Conservation (phyloP, 1,140 invertebrate species). For the Campoletis sonorensis region DNA sequence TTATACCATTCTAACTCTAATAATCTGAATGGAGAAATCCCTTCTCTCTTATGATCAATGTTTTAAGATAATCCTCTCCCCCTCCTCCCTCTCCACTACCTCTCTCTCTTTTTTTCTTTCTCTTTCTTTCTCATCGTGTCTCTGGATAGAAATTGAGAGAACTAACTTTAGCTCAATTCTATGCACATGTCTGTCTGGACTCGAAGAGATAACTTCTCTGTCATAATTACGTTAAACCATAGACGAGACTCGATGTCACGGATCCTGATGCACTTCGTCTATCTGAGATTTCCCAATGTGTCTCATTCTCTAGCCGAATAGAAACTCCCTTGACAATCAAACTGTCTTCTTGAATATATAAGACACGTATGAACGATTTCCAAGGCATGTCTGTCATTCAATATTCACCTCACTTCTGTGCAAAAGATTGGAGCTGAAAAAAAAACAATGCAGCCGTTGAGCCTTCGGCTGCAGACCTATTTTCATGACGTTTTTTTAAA, state of each 20-base stretch:
- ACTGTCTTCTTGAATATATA: background rate
- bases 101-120: background rate
- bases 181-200: constrained; percentile 1
- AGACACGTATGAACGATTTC: background rate
- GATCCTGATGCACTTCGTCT: background rate
- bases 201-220: background rate
- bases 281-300: background rate
- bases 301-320: background rate
- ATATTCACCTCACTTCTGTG: background rate
- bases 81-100: background rate
- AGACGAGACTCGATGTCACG: constrained; percentile 4
- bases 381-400: background rate
- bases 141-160: background rate
- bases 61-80: background rate
- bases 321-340: background rate
- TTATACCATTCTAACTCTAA: background rate
- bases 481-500: no score
- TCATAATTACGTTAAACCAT: constrained; percentile 15
- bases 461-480: no score
- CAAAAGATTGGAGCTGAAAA: no score
- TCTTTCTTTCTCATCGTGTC: no score
- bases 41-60: constrained; percentile 26
- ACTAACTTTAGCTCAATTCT: constrained; percentile 20
- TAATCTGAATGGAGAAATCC: constrained; percentile 24
- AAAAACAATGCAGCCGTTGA: no score